Evolutionary conservation across 2,113 vertebrate species (phyloP).

Genomic region (Melanerpes formicivorus): DNA sequence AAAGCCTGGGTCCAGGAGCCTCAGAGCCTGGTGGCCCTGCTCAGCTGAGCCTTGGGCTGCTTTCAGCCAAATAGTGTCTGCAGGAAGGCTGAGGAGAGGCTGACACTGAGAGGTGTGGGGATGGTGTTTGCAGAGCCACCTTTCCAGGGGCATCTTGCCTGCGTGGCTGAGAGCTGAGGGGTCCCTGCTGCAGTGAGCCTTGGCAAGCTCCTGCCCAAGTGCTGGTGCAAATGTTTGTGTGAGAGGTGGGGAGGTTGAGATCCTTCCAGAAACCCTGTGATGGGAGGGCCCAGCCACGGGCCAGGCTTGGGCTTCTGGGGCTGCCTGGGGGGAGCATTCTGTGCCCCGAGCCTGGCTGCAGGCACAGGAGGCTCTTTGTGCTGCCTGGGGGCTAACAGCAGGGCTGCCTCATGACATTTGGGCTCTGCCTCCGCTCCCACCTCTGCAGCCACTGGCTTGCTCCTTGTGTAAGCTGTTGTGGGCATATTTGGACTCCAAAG

Average conservation of each 20-base stretch:
- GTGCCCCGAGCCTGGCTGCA: rapidly evolving
- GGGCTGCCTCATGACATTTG: slow-evolving; percentile 24
- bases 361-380: slow-evolving; percentile 44
- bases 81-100: not conserved
- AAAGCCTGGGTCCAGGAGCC: not conserved
- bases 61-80: rapidly evolving
- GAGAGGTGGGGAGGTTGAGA: not conserved
- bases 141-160: not conserved
- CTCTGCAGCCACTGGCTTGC: not conserved
- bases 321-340: not conserved
- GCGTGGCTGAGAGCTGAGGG: rapidly evolving
- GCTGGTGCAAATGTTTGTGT: not conserved
- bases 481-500: not conserved
- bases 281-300: rapidly evolving
- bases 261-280: not conserved
- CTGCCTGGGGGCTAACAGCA: not conserved
- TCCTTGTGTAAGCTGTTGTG: not conserved
- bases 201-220: not conserved
- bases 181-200: rapidly evolving
- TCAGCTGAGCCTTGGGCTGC: not conserved
- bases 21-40: rapidly evolving
- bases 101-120: not conserved
- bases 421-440: slow-evolving; percentile 1
- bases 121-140: not conserved
- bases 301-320: not conserved